A percentile compares a stretch with the other conserved stretches of the same genome.
Conservation (phyloP, 2,888 invertebrate species). For the Colletes collaris region DNA sequence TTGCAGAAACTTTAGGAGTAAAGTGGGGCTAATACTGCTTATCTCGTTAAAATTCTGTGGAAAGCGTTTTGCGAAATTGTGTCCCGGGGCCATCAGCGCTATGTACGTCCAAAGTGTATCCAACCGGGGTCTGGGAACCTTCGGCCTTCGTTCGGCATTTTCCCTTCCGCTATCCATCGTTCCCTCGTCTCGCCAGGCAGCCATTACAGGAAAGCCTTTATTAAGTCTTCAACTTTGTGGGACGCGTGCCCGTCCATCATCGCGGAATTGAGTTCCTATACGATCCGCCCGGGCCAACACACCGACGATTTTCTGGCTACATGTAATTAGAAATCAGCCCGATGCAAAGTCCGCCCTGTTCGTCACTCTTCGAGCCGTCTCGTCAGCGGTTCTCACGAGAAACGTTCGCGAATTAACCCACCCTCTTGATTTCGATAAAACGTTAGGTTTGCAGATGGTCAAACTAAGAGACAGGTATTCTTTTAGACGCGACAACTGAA, state of each 20-base stretch:
- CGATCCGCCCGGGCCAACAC: conserved; percentile 48
- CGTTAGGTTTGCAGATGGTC: no score
- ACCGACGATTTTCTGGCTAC: conserved; percentile 53
- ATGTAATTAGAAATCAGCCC: conserved; percentile 63
- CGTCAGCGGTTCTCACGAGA: conserved; percentile 7
- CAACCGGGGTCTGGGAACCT: conserved; percentile 5
- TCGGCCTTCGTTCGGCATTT: conserved; percentile 31
- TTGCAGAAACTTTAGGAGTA: conserved; percentile 29
- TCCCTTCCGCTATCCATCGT: conserved; percentile 29
- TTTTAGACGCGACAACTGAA: no score
- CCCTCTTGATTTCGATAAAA: no score
- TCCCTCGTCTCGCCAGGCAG: conserved; percentile 48
- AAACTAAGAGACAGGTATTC: no score
- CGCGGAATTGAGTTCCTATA: conserved; percentile 65
- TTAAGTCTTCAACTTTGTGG: conserved; percentile 74
- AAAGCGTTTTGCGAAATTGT: conserved; percentile 34
- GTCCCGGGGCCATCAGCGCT: conserved; percentile 28
- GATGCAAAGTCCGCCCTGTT: conserved; percentile 33
- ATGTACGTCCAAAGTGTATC: conserved; percentile 22
- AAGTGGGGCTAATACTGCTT: conserved; percentile 22
- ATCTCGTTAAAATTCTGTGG: conserved; percentile 38
- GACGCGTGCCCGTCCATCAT: conserved; percentile 74
- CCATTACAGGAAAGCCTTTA: conserved; percentile 72
- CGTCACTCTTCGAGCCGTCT: conserved; percentile 1
- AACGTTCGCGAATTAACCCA: no score